Conservation (phyloP, 2,113 vertebrate species). For the Fulica atra region DNA sequence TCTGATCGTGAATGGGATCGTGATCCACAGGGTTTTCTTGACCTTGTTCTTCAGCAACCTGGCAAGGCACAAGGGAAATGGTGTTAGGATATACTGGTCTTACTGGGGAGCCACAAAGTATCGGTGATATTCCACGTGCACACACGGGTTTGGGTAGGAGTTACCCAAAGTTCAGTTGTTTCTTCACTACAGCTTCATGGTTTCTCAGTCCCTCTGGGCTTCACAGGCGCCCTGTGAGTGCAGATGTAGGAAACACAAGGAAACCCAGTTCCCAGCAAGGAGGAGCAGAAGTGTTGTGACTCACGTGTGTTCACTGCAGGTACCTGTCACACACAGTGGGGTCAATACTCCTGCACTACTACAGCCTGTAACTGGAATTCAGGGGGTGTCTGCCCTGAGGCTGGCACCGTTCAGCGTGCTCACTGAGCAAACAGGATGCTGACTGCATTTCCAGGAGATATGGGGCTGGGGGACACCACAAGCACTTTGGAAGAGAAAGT, state of each 20-base stretch:
- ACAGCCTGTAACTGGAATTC: background rate
- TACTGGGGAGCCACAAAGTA: fast-evolving
- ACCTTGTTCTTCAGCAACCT: constrained; percentile 83
- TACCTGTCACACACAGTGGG: fast-evolving
- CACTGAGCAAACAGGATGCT: background rate
- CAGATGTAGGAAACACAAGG: background rate
- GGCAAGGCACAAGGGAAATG: background rate
- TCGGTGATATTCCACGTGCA: fast-evolving
- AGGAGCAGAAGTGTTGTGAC: background rate
- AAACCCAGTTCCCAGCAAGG: background rate
- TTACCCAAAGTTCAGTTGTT: background rate
- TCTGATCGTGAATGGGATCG: constrained; percentile 83
- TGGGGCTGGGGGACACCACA: background rate
- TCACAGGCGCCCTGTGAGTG: background rate
- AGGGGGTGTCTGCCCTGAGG: background rate
- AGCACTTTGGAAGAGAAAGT: background rate
- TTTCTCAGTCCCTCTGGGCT: background rate
- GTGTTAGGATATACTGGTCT: background rate
- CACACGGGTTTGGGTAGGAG: fast-evolving
- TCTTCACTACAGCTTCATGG: background rate
- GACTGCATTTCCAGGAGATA: background rate
- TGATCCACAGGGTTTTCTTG: constrained; percentile 83
- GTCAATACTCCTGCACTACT: background rate
- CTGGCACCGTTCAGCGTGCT: background rate
- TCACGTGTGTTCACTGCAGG: fast-evolving